Percentiles rank a stretch among this genome's conserved stretches.
Conservation (phyloP, 2,113 vertebrate species). For the Cyrtonyx montezumae region DNA sequence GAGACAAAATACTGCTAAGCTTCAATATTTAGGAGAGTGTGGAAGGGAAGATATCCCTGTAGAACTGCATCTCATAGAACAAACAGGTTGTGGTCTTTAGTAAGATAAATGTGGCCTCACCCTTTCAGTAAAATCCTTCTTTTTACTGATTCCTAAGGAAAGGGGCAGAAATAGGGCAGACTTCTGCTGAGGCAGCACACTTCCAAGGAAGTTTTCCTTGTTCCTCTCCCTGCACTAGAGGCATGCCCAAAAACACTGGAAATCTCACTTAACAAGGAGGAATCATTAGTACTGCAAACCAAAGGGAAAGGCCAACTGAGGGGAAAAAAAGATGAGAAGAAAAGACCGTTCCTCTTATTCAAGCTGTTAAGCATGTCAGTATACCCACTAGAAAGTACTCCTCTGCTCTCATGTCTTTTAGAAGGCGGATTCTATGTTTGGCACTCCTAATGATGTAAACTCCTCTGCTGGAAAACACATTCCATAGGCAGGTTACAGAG, state of each 20-base stretch:
- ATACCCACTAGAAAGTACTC: neutral
- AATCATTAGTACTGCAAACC: neutral
- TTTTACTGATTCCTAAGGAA: neutral
- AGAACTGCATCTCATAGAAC: neutral
- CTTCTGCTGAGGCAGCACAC: rapidly evolving
- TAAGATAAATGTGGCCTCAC: neutral
- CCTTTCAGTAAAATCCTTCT: neutral
- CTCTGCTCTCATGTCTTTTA: neutral
- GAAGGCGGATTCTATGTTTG: neutral
- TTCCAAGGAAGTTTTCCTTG: neutral
- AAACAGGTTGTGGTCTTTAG: neutral
- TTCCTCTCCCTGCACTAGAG: neutral
- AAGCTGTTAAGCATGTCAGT: neutral
- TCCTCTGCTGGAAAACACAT: neutral
- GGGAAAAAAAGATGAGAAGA: neutral
- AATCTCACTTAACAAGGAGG: neutral
- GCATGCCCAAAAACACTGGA: neutral
- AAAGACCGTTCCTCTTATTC: neutral
- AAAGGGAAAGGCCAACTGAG: neutral
- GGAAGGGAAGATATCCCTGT: neutral
- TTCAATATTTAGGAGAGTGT: neutral
- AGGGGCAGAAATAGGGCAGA: neutral
- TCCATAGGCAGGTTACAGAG: neutral
- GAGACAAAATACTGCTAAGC: neutral
- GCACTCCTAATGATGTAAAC: neutral